phyloP scores from a whole-genome alignment of 2,113 vertebrate genomes.

The Clarias macrocephalus region DNA sequence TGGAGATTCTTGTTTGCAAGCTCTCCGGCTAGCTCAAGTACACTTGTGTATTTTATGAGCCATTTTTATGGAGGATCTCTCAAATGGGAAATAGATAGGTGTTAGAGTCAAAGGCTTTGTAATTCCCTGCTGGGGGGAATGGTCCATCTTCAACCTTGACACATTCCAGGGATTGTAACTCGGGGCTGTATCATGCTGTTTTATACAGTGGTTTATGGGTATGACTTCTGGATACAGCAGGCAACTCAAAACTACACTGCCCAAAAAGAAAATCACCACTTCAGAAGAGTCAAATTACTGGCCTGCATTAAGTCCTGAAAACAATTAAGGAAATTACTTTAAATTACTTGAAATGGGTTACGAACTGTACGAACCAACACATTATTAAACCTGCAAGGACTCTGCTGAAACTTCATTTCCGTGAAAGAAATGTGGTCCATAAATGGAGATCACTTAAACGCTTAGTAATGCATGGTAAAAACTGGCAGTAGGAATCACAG shows the following conservation, averaged over 20 bases:
- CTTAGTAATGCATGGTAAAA: too few species aligned
- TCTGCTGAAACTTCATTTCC: too few species aligned
- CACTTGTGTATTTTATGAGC: slow-evolving; percentile 44
- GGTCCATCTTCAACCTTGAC: slow-evolving; percentile 53
- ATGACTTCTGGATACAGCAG: background rate
- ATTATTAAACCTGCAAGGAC: too few species aligned
- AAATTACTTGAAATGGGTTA: too few species aligned
- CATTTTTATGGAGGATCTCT: slow-evolving; percentile 47
- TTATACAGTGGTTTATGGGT: slow-evolving; percentile 22
- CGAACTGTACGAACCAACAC: too few species aligned
- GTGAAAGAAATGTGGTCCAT: too few species aligned
- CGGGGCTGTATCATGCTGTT: slow-evolving; percentile 34
- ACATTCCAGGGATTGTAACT: slow-evolving; percentile 49
- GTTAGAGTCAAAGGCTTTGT: slow-evolving; percentile 46
- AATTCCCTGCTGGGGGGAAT: slow-evolving; percentile 41
- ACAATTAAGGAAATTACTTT: too few species aligned
- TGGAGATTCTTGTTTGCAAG: slow-evolving; percentile 26
- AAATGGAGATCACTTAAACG: too few species aligned
- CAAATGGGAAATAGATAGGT: slow-evolving; percentile 51
- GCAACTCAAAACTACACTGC: background rate
- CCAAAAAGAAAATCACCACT: too few species aligned
- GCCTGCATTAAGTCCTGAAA: too few species aligned
- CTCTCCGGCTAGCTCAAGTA: slow-evolving; percentile 13
- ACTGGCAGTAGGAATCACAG: too few species aligned
- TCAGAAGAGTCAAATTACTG: too few species aligned